Evolutionary conservation across 2,797 vertebrate species (phyloP), one percentile per base, ranked within the genome.

Genomic region (Todus mexicanus): DNA sequence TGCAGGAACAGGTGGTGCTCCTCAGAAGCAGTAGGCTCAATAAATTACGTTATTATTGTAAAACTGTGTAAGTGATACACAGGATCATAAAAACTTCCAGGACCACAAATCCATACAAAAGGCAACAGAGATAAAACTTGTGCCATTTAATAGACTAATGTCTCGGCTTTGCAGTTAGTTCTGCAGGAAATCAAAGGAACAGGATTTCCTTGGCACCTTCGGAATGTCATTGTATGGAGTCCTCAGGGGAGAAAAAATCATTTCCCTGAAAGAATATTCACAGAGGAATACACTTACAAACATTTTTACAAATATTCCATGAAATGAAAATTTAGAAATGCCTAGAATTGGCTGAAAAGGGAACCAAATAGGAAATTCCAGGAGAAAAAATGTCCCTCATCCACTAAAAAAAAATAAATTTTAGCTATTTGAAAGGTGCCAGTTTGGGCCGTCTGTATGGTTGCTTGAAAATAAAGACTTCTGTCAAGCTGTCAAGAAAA

Each of bases 371-470:
- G 43, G 33, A 79, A 89, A 87, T 91, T 37, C 15, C 17, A 66
- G 56, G 75, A n/a, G 38, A 37, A 50, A 79, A 69, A 60, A 37
- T 31, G 3, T 73, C 22, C 19, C 31, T 61, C 21, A 8, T 79
- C 17, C 38, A 70, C n/a, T 14, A 70, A 79, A 82, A 81, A 57
- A 13, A 1, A 20, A 50, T 22, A 38, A 35, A 85, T 79, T 50
- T 47, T 19, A 82, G 3, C 26, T 50, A 7, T 48, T 43, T 64
- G 35, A 71, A 84, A 38, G 38, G 6, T 73, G 35, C 16, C 56
- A 21, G n/a, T 72, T 66, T 84, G 84, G 42, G 22, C 45, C 0
- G 0, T 37, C 33, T 81, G 3, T 60, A 31, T 15, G 0, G 0
- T n/a, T 84, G 37, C 23, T 71, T 74, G 25, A 57, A 84, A 71